Conservation (phyloP, 1,140 invertebrate genomes). For the Penaeus chinensis region DNA sequence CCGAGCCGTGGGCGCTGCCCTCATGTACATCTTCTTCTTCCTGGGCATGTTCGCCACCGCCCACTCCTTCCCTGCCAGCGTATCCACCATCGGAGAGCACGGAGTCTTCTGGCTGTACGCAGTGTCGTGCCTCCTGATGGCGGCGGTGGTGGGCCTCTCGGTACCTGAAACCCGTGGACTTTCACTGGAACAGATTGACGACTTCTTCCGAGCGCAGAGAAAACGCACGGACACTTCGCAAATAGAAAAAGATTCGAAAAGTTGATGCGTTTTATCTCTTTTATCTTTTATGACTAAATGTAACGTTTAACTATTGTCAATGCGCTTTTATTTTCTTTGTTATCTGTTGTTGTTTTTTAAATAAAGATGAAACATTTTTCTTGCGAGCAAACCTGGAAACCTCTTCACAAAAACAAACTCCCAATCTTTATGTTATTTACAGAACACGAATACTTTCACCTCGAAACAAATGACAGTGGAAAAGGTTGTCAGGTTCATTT, state of each 20-base stretch:
- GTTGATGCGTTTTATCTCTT: not conserved
- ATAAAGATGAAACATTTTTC: no score
- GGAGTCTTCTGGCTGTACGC: conserved; percentile 55
- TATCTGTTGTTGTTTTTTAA: no score
- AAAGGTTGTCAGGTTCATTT: no score
- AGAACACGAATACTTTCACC: no score
- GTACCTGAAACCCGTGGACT: conserved; percentile 51
- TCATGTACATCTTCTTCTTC: conserved; percentile 55
- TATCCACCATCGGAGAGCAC: conserved; percentile 45
- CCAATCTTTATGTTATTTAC: no score
- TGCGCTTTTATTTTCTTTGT: no score
- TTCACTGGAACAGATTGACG: conserved; percentile 55
- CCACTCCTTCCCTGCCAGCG: conserved; percentile 50
- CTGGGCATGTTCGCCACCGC: conserved; percentile 42
- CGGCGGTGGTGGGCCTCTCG: conserved; percentile 16
- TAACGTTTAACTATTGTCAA: not conserved
- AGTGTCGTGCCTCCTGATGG: conserved; percentile 35
- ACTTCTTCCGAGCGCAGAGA: conserved; percentile 31
- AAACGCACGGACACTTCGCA: not conserved
- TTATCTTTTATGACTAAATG: not conserved
- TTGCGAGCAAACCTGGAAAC: no score
- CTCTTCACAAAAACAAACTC: no score
- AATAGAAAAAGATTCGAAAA: not conserved
- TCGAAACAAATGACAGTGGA: no score
- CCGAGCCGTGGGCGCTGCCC: conserved; percentile 33